A percentile compares a stretch with the other conserved stretches of the same genome.
phyloP scores from a whole-genome alignment of 2,888 invertebrate species.

The Suillia variegata region DNA sequence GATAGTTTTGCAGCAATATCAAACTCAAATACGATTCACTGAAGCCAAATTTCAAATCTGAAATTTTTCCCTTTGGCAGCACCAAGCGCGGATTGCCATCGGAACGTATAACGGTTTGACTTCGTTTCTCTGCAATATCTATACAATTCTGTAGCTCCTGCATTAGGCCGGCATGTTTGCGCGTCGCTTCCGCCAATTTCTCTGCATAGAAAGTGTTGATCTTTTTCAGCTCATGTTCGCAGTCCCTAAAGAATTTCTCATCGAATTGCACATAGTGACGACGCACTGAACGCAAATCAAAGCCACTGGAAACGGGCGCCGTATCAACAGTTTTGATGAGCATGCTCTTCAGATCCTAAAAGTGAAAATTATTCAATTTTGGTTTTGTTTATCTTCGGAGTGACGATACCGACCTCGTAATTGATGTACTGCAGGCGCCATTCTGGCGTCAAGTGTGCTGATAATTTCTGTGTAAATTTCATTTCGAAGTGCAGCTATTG shows the following conservation, averaged over 20 bases:
- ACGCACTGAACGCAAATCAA: conserved; percentile 71
- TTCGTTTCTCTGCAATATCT: background rate
- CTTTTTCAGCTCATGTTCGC: conserved; percentile 89
- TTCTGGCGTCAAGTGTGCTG: conserved; percentile 98
- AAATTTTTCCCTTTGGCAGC: conserved; percentile 1
- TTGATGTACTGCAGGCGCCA: conserved; percentile 97
- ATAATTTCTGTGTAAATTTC: conserved; percentile 98
- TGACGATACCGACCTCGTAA: conserved; percentile 75
- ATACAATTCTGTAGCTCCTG: conserved; percentile 64
- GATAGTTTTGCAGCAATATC: conserved; percentile 95
- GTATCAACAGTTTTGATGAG: conserved; percentile 85
- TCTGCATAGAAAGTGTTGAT: conserved; percentile 96
- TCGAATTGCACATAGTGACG: conserved; percentile 87
- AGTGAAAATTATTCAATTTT: too few relatives aligned
- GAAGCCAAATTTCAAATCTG: conserved; percentile 72
- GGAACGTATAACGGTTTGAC: conserved; percentile 71
- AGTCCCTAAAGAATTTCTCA: conserved; percentile 90
- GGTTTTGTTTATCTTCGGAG: background rate
- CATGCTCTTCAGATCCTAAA: conserved; percentile 85
- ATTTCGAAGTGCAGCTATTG: conserved; percentile 62
- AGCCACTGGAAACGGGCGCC: conserved; percentile 69
- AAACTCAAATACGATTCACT: conserved; percentile 96
- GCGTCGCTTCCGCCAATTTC: conserved; percentile 93
- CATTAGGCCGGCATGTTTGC: conserved; percentile 83
- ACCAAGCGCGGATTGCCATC: too few relatives aligned